Conservation (phyloP, 1,140 invertebrate genomes). For the Meloidogyne hapla region DNA sequence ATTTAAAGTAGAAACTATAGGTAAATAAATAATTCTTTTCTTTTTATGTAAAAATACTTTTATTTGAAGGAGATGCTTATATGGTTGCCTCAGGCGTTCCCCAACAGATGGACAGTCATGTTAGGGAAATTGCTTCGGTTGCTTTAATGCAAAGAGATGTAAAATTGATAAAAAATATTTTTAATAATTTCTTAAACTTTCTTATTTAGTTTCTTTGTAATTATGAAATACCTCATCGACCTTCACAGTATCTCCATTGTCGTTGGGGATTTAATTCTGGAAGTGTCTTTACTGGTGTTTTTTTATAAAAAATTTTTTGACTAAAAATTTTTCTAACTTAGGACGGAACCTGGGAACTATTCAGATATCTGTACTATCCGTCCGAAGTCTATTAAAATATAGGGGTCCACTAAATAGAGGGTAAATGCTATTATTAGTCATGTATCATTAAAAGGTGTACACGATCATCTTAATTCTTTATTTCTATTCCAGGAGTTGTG, state of each 20-base stretch:
- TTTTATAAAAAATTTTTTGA: not conserved
- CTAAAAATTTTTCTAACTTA: too few species aligned
- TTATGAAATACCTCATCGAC: constrained; percentile 52
- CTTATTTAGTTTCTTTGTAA: constrained; percentile 41
- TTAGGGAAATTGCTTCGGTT: constrained; percentile 48
- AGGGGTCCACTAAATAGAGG: too few species aligned
- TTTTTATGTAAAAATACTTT: too few species aligned
- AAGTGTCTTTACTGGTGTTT: constrained; percentile 46
- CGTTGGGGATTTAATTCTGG: constrained; percentile 55
- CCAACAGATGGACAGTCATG: constrained; percentile 48
- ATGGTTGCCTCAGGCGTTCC: constrained; percentile 52
- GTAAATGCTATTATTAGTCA: too few species aligned
- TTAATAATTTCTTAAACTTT: not conserved
- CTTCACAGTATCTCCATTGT: constrained; percentile 46
- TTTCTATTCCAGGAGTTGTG: constrained; percentile 40
- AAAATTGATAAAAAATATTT: not conserved
- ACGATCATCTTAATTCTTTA: not conserved
- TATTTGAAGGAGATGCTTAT: constrained; percentile 44
- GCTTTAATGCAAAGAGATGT: constrained; percentile 53
- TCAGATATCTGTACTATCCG: too few species aligned
- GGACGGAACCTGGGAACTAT: too few species aligned
- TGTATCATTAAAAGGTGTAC: too few species aligned
- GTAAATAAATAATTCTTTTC: constrained; percentile 11
- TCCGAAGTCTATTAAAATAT: too few species aligned
- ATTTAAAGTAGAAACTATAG: constrained; percentile 55